These are phyloP conservation scores for Antedon mediterranea DNA, from an alignment of 53 echinoderm and acorn worm genomes.

Conservation along the genomic window DNA sequence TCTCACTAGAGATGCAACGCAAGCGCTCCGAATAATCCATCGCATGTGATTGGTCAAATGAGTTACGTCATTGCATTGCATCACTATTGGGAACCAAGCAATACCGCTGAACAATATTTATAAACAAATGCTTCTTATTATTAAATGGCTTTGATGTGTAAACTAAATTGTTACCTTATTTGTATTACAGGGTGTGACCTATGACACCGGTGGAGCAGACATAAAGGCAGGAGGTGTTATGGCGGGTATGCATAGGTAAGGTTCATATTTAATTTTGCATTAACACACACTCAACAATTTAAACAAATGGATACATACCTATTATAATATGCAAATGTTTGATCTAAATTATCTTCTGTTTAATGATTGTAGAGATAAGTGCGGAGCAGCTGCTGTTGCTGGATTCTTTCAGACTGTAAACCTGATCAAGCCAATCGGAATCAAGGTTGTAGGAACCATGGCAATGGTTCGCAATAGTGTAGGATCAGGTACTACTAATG, in stretches of 20 bases:
- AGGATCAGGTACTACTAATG: conserved; percentile 49
- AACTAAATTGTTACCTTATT: not conserved
- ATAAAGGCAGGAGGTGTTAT: conserved; percentile 74
- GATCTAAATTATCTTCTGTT: not conserved
- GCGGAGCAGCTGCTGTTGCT: conserved; percentile 91
- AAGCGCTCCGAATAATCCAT: no score
- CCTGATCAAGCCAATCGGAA: conserved; percentile 40
- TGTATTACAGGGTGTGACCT: conserved; percentile 69
- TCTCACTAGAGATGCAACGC: no score
- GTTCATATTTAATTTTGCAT: no score
- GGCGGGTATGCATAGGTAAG: conserved; percentile 97
- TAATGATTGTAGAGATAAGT: conserved; percentile 55
- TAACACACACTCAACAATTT: no score
- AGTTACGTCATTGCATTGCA: no score
- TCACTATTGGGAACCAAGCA: no score
- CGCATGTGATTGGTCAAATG: no score
- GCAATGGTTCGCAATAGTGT: conserved; percentile 96
- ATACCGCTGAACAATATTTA: no score
- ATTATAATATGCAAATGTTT: no score
- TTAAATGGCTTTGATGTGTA: no score
- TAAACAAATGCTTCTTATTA: no score
- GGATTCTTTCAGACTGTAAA: conserved; percentile 69
- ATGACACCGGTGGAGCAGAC: conserved; percentile 96
- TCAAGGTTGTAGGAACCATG: conserved; percentile 79
- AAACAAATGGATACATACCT: no score